phyloP scores from a whole-genome alignment of 2,113 vertebrate genomes.

The Pholis gunnellus region DNA sequence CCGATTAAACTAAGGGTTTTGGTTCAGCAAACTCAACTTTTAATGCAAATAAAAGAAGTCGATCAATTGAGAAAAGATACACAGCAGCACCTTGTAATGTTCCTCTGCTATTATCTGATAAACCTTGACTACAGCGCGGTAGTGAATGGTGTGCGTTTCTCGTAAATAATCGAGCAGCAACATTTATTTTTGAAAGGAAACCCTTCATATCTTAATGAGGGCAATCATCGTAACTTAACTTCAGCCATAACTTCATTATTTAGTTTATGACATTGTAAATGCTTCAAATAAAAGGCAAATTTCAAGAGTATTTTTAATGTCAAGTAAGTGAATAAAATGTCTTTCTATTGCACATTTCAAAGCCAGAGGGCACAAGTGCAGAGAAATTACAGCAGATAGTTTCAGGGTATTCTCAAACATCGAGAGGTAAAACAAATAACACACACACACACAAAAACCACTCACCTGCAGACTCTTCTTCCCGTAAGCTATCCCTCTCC shows the following conservation, averaged over 20 bases:
- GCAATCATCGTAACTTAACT: not conserved
- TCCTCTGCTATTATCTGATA: not conserved
- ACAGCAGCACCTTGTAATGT: not conserved
- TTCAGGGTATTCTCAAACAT: not conserved
- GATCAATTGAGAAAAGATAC: not conserved
- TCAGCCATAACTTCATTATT: not conserved
- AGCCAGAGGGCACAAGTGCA: not conserved
- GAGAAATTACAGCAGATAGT: not conserved
- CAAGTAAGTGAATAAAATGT: not conserved
- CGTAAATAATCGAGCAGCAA: not conserved
- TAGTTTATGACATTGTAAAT: not conserved
- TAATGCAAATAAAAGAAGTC: not conserved
- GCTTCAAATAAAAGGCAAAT: not conserved
- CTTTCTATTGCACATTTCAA: not conserved
- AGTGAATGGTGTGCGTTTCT: not conserved
- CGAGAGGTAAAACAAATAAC: not conserved
- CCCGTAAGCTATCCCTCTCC: slow-evolving; percentile 96
- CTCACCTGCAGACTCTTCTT: slow-evolving; percentile 97
- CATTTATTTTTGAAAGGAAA: not conserved
- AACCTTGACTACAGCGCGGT: not conserved
- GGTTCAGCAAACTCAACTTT: not conserved
- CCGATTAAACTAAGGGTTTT: not conserved
- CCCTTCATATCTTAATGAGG: not conserved
- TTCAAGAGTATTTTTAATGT: not conserved
- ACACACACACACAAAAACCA: not conserved